Conservation (phyloP, 35 echinoderm and acorn worm species). For the Antedon bifida region DNA sequence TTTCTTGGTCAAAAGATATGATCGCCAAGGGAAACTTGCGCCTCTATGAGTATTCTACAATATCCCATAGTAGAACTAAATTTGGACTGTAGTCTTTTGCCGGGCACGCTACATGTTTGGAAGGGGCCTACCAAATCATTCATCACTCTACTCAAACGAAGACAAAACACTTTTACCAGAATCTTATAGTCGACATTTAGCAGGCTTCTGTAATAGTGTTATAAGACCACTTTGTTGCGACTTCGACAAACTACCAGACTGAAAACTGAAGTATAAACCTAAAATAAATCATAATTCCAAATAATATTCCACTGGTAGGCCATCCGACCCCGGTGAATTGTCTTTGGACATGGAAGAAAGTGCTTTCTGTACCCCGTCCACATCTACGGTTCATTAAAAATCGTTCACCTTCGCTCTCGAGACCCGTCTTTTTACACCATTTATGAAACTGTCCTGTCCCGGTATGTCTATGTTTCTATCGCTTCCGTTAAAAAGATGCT, state of each 20-base stretch:
- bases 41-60: neutral
- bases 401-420: neutral
- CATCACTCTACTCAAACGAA: slow-evolving; percentile 7
- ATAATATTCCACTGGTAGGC: slow-evolving; percentile 11
- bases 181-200: slow-evolving; percentile 50
- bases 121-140: slow-evolving; percentile 3
- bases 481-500: neutral
- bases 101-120: slow-evolving; percentile 16
- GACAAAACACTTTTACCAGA: slow-evolving; percentile 10
- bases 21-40: neutral
- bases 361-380: slow-evolving; percentile 4
- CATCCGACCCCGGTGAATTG: slow-evolving; percentile 6
- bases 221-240: slow-evolving; percentile 17
- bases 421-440: no score
- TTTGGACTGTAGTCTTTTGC: slow-evolving; percentile 14
- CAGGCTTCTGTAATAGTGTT: slow-evolving; percentile 12
- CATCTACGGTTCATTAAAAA: neutral
- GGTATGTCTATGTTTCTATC: no score
- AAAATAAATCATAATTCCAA: slow-evolving; percentile 10
- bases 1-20: slow-evolving; percentile 25
- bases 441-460: no score
- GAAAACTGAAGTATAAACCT: slow-evolving; percentile 13
- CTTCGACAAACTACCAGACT: neutral
- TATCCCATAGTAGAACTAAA: slow-evolving; percentile 8
- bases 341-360: neutral